Conservation (phyloP, 2,797 vertebrate genomes). For the Brotula barbata region DNA sequence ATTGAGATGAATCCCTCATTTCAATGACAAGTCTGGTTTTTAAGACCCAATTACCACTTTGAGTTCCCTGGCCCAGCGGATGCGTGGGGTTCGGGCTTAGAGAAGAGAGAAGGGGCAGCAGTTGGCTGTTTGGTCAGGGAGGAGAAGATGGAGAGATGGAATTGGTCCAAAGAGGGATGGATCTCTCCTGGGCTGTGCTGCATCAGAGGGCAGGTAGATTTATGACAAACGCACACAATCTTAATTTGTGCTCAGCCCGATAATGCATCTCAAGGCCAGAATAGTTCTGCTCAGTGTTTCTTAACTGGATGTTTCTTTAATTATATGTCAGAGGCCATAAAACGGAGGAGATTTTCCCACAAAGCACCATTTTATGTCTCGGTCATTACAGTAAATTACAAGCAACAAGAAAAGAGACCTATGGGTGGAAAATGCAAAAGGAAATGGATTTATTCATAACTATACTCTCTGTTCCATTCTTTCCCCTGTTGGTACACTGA, state of each 20-base stretch:
- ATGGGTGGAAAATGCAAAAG: slow-evolving; percentile 66
- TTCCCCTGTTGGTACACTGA: slow-evolving; percentile 61
- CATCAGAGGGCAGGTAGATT: slow-evolving; percentile 76
- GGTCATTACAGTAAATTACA: slow-evolving; percentile 72
- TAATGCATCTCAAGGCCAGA: slow-evolving; percentile 79
- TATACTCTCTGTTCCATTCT: slow-evolving; percentile 54
- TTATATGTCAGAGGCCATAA: slow-evolving; percentile 87
- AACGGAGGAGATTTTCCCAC: slow-evolving; percentile 73
- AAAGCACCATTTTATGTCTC: slow-evolving; percentile 72
- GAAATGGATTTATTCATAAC: slow-evolving; percentile 77
- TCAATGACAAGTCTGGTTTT: slow-evolving; percentile 82
- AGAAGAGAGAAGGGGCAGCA: slow-evolving; percentile 44
- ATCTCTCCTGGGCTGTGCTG: slow-evolving; percentile 54
- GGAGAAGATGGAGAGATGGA: slow-evolving; percentile 69
- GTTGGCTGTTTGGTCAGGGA: slow-evolving; percentile 53
- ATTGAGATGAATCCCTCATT: slow-evolving; percentile 86
- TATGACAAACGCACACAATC: slow-evolving; percentile 78
- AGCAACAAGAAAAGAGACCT: slow-evolving; percentile 60
- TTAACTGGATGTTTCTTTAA: slow-evolving; percentile 87
- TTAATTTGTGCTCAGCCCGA: slow-evolving; percentile 79
- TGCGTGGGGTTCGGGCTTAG: slow-evolving; percentile 50
- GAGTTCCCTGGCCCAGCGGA: slow-evolving; percentile 67
- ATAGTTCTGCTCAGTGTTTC: slow-evolving; percentile 79
- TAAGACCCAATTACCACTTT: slow-evolving; percentile 84
- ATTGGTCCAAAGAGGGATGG: slow-evolving; percentile 73